Base-by-base conservation (phyloP, 2,113 vertebrate species). In the Fregata magnificens region DNA sequence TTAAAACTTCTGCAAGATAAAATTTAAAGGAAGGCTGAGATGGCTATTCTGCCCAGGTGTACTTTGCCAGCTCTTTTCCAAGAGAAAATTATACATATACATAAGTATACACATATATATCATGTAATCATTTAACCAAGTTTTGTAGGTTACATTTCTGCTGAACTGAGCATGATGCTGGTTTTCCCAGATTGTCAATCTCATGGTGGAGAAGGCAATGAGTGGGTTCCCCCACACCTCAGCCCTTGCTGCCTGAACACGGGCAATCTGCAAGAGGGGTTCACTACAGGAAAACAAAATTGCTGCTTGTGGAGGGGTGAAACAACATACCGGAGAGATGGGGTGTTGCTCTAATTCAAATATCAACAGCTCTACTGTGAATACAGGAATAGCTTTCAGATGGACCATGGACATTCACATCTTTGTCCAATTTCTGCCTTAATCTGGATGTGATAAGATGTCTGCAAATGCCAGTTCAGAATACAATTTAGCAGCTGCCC, bases 401-500 rank as follows among this genome's bases (percentile, higher is more conserved):
- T 88, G 92, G 74, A 88, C 76, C 38, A 52, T 2, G 42, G 59
- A 36, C 55, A 55, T 88, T 83, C 93, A 95, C 82, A 93, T 94
- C 79, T 97, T 94, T 84, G 79, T 93, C 72, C 76, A 92, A 90
- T 95, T 88, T 92, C 44, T 92, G 47, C 63, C 55, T 86, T 72
- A 97, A 13, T 94, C 86, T 97, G 92, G 92, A 91, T 92, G 63
- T 84, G 92, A 94, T 93, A 93, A 79, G 88, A 85, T 47, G 66
- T 66, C 76, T 93, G 52, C 50, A 92, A 92, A 83, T 88, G 86
- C 69, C 82, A 84, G 69, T 67, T 86, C 45, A 67, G 66, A 90
- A 84, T 47, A 91, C 49, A 82, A 72, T 91, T 89, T 91, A 88
- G 50, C 92, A 96, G 63, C 82, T 92, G 85, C 42, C 29, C 32